Evolutionary conservation across 1,140 invertebrate species (phyloP), one percentile per base, ranked within the genome.

Genomic region (Oncopeltus fasciatus): DNA sequence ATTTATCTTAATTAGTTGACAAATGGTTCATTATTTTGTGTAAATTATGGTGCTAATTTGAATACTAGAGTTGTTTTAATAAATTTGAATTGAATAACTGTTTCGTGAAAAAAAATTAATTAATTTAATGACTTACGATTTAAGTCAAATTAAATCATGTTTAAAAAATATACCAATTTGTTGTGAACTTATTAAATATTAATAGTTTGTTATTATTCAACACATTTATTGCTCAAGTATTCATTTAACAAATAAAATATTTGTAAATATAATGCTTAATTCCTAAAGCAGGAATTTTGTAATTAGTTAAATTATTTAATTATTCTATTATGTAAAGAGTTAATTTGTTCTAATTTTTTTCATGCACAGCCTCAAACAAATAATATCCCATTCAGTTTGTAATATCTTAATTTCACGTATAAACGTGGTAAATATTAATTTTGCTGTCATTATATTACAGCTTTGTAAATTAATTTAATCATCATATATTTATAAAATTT

Each of bases 141-240:
- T n/a, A n/a, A n/a, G n/a, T n/a, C 14, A 14, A 38, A 38, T 38
- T 38, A 8, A 38, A 38, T 38, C 14, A 14, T 38, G 14, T 38
- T 38, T 38, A 38, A 8, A 53, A 53, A 53, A 24, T 53, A 24
- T 53, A 53, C 24, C 49, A 8, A 38, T 38, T 38, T 53, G 49
- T 53, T 53, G 49, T 53, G 49, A 26, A 53, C 49, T 53, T 24
- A 24, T 53, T 12, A 24, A 53, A 53, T 53, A 53, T 53, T 53
- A 53, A 53, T 53, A 53, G 21, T 53, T 26, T 53, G 49, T 53
- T 53, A 53, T 53, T 53, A 53, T 53, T 53, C 49, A 53, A 53
- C 49, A 53, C 49, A 53, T 53, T 53, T 53, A 53, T 53, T 53
- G 49, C 49, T 53, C 49, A 53, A 53, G 49, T 53, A 53, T 24